Percentiles rank a stretch among this genome's conserved stretches.
phyloP scores from a whole-genome alignment of 2,113 vertebrate species.

The Pampusana beccarii region DNA sequence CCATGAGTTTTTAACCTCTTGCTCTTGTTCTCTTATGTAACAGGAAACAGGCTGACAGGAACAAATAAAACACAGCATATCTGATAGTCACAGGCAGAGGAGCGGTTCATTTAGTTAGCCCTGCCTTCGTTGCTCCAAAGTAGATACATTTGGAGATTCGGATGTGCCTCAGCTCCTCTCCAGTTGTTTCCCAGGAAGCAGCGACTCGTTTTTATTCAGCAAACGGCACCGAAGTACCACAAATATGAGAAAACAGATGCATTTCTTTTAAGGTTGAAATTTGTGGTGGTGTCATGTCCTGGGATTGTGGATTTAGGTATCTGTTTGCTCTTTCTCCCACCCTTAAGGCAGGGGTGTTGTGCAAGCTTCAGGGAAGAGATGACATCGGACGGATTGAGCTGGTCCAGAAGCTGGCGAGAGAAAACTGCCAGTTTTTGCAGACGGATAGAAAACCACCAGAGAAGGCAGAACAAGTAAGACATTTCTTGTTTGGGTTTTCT shows the following conservation, averaged over 20 bases:
- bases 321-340: conserved; percentile 89
- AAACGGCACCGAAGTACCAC: background rate
- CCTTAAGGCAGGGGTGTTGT: conserved; percentile 88
- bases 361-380: conserved; percentile 87
- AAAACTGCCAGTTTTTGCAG: conserved; percentile 87
- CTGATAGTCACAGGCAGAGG: conserved; percentile 68
- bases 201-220: background rate
- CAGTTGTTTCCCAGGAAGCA: background rate
- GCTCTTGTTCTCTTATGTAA: conserved; percentile 82
- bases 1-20: conserved; percentile 92
- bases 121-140: conserved; percentile 53
- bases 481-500: conserved; percentile 39
- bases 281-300: conserved; percentile 81
- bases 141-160: conserved; percentile 25
- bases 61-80: conserved; percentile 79
- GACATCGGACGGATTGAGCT: conserved; percentile 88
- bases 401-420: conserved; percentile 91
- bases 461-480: conserved; percentile 85
- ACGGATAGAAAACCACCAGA: conserved; percentile 80
- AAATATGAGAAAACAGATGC: conserved; percentile 62
- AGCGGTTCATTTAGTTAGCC: conserved; percentile 66
- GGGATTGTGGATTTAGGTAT: conserved; percentile 94
- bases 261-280: conserved; percentile 62
- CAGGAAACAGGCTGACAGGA: conserved; percentile 87
- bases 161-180: conserved; percentile 4